Evolutionary conservation across 2,797 vertebrate genomes (phyloP).

Genomic region (Phrynocephalus forsythii): DNA sequence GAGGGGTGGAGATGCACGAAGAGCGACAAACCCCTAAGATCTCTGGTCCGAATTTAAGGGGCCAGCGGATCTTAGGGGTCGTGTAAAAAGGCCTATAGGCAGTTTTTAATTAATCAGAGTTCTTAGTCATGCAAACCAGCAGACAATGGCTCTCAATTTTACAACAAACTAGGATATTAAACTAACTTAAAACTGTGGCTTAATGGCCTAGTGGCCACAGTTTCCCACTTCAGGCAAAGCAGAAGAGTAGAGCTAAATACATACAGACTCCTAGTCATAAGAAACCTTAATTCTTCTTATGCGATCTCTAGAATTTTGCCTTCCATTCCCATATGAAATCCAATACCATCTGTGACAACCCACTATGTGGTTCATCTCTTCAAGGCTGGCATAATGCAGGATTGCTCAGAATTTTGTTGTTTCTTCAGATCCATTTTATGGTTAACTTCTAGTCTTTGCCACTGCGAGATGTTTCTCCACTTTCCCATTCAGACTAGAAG

Average conservation of each 20-base stretch:
- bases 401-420: not conserved
- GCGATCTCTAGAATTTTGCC: not conserved
- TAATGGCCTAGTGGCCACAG: not conserved
- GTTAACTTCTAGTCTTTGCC: not conserved
- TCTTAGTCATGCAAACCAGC: not conserved
- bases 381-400: not conserved
- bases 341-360: not conserved
- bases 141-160: not conserved
- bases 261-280: not conserved
- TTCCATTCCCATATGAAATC: not conserved
- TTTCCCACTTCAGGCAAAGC: not conserved
- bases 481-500: too few species aligned
- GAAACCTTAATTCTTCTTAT: not conserved
- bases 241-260: not conserved
- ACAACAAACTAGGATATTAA: not conserved
- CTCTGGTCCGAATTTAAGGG: too few species aligned
- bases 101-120: not conserved
- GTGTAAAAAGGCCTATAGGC: too few species aligned
- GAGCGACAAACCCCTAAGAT: too few species aligned
- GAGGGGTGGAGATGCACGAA: too few species aligned
- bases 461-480: not conserved
- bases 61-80: too few species aligned
- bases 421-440: not conserved
- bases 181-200: not conserved
- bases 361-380: not conserved